Percentiles rank a stretch among this genome's conserved stretches.
Evolutionary conservation across 2,888 invertebrate species (phyloP).

Genomic region (Seira musarum): DNA sequence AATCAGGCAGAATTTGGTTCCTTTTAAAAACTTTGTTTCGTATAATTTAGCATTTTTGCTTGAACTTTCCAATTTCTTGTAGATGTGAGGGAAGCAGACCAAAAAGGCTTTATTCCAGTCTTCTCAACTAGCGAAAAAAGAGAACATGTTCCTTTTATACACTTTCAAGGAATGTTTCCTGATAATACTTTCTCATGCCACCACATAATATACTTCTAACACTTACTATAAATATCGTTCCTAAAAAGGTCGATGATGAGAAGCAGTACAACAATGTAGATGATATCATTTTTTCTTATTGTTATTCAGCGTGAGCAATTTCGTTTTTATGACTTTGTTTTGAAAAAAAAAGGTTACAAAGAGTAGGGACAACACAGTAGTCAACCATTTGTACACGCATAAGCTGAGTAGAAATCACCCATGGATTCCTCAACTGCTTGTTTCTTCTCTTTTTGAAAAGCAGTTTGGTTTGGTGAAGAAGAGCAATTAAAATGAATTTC

Average conservation of each 20-base stretch:
- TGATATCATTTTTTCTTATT: background rate
- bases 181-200: too few relatives aligned
- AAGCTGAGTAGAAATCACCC: too few relatives aligned
- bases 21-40: background rate
- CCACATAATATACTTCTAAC: too few relatives aligned
- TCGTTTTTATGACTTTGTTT: background rate
- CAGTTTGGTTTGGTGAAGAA: background rate
- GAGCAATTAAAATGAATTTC: slow-evolving; percentile 62
- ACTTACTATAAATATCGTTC: background rate
- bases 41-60: background rate
- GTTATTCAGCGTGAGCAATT: background rate
- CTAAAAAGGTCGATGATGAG: background rate
- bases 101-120: background rate
- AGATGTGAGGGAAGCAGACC: background rate
- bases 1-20: background rate
- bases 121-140: background rate
- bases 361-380: background rate
- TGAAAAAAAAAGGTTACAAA: background rate
- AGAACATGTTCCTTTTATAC: background rate
- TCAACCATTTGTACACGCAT: too few relatives aligned
- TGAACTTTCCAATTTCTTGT: too few relatives aligned
- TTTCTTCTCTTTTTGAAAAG: slow-evolving; percentile 20
- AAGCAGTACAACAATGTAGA: background rate
- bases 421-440: too few relatives aligned
- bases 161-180: background rate